Evolutionary conservation across 2,113 vertebrate species (phyloP).

Genomic region (Promerops cafer): DNA sequence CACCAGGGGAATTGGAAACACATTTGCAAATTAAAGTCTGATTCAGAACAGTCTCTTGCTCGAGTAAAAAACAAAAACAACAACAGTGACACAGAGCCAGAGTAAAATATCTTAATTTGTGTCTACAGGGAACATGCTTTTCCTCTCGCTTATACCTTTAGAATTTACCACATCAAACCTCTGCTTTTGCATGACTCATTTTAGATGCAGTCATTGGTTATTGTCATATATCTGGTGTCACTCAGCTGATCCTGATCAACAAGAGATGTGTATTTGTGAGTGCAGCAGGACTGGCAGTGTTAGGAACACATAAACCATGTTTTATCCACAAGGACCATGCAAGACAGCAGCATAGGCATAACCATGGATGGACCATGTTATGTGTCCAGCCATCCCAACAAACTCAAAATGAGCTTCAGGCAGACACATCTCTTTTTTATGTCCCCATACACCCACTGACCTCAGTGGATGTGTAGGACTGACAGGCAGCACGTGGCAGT

Average conservation of each 20-base stretch:
- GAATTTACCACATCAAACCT: background rate
- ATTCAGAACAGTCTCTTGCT: conserved; percentile 26
- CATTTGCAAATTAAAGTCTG: conserved; percentile 36
- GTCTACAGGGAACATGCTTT: background rate
- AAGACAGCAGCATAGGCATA: background rate
- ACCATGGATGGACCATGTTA: background rate
- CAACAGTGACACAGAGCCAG: background rate
- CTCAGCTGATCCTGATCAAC: background rate
- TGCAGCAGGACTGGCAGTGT: background rate
- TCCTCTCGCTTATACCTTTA: background rate
- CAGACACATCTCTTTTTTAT: background rate
- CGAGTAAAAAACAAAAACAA: conserved; percentile 3
- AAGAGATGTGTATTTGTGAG: background rate
- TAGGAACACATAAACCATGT: background rate
- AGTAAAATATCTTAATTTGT: conserved; percentile 8
- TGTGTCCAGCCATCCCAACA: background rate
- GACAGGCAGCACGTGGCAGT: accelerated
- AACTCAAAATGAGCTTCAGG: background rate
- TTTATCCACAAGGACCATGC: background rate
- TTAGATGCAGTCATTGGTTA: background rate
- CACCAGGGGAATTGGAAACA: conserved; percentile 22
- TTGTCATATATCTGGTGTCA: background rate
- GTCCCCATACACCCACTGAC: background rate
- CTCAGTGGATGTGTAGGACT: background rate
- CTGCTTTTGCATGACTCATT: background rate